These are phyloP conservation scores for Presbytis comata DNA, from an alignment of 2,797 vertebrate species.

Conservation along the genomic window DNA sequence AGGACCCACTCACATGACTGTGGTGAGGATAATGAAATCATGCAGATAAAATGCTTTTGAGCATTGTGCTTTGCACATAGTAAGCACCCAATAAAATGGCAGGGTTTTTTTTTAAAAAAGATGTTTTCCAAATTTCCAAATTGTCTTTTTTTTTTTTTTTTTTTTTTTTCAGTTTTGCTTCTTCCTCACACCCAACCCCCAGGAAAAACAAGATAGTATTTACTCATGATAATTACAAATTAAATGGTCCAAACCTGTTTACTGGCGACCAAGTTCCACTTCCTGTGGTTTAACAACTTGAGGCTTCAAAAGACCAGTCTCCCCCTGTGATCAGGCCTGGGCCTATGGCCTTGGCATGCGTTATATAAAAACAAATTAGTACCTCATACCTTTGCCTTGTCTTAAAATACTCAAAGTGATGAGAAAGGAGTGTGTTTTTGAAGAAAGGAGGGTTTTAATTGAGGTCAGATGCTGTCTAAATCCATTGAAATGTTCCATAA, in stretches of 20 bases:
- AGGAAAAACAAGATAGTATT: neutral
- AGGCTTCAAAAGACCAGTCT: neutral
- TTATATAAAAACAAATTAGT: neutral
- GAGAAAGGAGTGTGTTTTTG: neutral
- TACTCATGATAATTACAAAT: neutral
- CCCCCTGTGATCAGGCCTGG: neutral
- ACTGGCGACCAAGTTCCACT: neutral
- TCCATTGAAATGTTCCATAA: neutral
- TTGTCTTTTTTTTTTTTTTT: neutral
- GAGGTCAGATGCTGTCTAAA: neutral
- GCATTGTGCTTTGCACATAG: no score
- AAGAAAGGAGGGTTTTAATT: neutral
- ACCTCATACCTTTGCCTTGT: neutral
- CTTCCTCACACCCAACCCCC: neutral
- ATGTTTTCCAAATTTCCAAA: neutral
- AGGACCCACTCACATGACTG: neutral
- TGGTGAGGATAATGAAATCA: neutral
- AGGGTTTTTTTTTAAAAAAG: neutral
- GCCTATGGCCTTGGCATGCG: neutral
- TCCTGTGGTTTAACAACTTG: slow-evolving; percentile 37
- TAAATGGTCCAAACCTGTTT: neutral
- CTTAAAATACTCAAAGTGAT: neutral
- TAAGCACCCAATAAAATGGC: neutral
- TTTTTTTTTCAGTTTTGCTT: neutral
- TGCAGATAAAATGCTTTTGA: neutral